Conservation (phyloP, 2,888 invertebrate genomes). For the Trichacis sp. region DNA sequence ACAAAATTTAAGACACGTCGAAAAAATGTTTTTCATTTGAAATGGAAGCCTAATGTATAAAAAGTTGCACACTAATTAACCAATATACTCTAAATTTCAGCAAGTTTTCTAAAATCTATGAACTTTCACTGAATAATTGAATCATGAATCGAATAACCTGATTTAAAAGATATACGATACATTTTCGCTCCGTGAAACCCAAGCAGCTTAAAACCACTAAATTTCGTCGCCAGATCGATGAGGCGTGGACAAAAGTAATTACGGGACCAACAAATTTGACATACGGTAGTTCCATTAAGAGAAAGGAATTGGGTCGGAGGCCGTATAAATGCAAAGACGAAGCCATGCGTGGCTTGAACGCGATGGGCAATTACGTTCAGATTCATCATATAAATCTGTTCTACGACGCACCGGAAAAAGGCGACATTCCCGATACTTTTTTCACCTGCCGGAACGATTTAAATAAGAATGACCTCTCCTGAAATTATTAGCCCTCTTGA, state of each 20-base stretch:
- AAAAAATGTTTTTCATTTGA: too few relatives aligned
- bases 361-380: slow-evolving; percentile 31
- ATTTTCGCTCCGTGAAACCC: too few relatives aligned
- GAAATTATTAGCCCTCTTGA: neutral
- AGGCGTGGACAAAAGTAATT: neutral
- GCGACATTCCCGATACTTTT: neutral
- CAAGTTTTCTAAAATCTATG: too few relatives aligned
- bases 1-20: too few relatives aligned
- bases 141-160: too few relatives aligned
- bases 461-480: neutral
- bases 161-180: too few relatives aligned
- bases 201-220: too few relatives aligned
- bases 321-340: slow-evolving; percentile 34
- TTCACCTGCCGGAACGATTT: neutral
- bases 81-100: too few relatives aligned
- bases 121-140: too few relatives aligned
- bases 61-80: too few relatives aligned
- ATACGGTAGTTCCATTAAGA: neutral
- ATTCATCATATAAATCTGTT: slow-evolving; percentile 22
- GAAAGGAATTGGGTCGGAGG: slow-evolving; percentile 28
- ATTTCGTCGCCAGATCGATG: neutral
- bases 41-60: too few relatives aligned
- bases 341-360: slow-evolving; percentile 30
- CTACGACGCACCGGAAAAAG: neutral
- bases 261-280: neutral